phyloP scores from a whole-genome alignment of 2,797 vertebrate species.

The Apodemus agrarius region DNA sequence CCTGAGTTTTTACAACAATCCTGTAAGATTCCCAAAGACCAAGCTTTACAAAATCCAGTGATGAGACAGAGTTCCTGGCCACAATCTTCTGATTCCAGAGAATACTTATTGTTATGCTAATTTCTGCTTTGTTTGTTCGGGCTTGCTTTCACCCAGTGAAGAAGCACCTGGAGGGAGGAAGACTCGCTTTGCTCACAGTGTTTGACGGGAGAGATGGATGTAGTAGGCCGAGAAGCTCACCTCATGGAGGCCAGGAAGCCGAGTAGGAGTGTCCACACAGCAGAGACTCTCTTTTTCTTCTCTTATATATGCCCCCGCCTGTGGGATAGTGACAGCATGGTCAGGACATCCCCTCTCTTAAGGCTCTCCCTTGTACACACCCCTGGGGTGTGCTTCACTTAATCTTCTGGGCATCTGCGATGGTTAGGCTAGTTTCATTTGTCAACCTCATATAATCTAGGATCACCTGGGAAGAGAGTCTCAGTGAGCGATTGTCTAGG shows the following conservation, averaged over 20 bases:
- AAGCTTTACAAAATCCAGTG: constrained; percentile 4
- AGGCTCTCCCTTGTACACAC: too few relatives aligned
- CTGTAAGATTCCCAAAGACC: not conserved
- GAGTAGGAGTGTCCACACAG: not conserved
- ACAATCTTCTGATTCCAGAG: not conserved
- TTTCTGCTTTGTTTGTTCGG: not conserved
- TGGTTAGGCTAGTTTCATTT: not conserved
- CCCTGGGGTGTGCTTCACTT: not conserved
- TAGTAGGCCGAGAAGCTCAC: not conserved
- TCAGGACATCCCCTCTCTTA: not conserved
- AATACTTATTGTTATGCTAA: not conserved
- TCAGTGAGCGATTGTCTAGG: not conserved
- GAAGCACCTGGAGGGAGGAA: not conserved
- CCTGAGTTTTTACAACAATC: constrained; percentile 41
- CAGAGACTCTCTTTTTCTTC: not conserved
- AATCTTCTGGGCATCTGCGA: not conserved
- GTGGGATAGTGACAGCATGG: not conserved
- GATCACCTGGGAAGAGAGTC: not conserved
- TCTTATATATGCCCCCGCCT: too few relatives aligned
- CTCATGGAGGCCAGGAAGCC: not conserved
- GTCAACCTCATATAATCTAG: not conserved
- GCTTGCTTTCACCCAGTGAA: not conserved
- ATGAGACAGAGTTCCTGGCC: not conserved
- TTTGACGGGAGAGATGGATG: not conserved
- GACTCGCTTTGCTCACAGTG: not conserved